Evolutionary conservation across 2,888 invertebrate species (phyloP).

Genomic region (Trisateles emortualis): DNA sequence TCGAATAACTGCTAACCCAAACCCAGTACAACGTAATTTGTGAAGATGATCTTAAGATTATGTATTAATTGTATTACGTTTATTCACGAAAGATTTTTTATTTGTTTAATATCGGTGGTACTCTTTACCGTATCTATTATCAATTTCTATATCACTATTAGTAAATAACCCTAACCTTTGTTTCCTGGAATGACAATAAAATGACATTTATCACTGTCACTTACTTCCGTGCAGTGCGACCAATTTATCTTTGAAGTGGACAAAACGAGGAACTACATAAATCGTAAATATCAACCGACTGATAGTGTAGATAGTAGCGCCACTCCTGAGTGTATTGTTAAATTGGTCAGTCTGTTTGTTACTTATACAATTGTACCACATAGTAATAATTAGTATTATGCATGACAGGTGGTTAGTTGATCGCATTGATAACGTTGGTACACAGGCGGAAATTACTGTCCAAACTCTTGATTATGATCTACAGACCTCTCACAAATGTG

Average conservation of each 20-base stretch:
- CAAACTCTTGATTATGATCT: constrained; percentile 8
- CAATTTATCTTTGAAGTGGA: neutral
- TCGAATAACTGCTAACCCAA: no score
- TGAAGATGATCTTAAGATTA: no score
- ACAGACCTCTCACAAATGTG: neutral
- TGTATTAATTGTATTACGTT: no score
- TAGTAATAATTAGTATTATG: neutral
- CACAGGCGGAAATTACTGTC: constrained; percentile 5
- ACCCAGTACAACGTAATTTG: no score
- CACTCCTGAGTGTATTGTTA: neutral
- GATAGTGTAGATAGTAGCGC: neutral
- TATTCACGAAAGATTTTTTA: no score
- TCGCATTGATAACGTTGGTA: constrained; percentile 1
- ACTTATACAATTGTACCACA: neutral
- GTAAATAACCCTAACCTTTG: neutral
- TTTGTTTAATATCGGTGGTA: no score
- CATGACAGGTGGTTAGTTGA: constrained; percentile 10
- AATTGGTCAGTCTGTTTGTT: neutral
- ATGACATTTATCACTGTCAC: constrained; percentile 8
- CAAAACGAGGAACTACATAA: neutral
- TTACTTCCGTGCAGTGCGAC: neutral
- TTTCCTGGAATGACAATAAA: neutral
- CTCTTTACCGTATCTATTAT: neutral
- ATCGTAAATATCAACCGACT: neutral
- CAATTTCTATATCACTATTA: neutral